These are phyloP conservation scores for Zosterops borbonicus DNA, from an alignment of 2,113 vertebrate species.

Conservation along the genomic window DNA sequence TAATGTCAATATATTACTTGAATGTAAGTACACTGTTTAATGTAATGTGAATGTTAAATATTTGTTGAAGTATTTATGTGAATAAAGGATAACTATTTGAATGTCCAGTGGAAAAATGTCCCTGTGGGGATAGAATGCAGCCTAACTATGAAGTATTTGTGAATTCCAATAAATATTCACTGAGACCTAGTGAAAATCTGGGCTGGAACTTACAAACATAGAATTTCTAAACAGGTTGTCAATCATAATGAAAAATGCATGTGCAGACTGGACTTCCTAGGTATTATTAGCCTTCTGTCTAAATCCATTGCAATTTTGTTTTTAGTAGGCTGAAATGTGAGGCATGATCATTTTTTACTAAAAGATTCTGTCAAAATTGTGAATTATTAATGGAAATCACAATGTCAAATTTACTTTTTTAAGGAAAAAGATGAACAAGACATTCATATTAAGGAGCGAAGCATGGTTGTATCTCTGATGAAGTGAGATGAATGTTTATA, in stretches of 20 bases:
- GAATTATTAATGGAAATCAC: not conserved
- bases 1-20: not conserved
- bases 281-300: not conserved
- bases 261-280: not conserved
- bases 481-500: not conserved
- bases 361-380: not conserved
- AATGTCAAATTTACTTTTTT: not conserved
- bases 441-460: not conserved
- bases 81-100: not conserved
- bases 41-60: not conserved
- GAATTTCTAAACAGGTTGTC: not conserved
- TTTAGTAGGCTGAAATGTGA: not conserved
- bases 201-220: not conserved
- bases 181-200: not conserved
- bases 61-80: not conserved
- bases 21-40: not conserved
- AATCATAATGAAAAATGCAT: not conserved
- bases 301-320: not conserved
- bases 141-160: not conserved
- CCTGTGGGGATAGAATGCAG: not conserved
- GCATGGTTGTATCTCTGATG: not conserved
- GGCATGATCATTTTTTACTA: not conserved
- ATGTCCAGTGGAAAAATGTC: not conserved
- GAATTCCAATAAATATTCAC: not conserved
- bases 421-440: not conserved